Percentiles rank a stretch among this genome's conserved stretches.
These are phyloP conservation scores for Meriones unguiculatus DNA, from an alignment of 2,113 vertebrate species.

Conservation along the genomic window DNA sequence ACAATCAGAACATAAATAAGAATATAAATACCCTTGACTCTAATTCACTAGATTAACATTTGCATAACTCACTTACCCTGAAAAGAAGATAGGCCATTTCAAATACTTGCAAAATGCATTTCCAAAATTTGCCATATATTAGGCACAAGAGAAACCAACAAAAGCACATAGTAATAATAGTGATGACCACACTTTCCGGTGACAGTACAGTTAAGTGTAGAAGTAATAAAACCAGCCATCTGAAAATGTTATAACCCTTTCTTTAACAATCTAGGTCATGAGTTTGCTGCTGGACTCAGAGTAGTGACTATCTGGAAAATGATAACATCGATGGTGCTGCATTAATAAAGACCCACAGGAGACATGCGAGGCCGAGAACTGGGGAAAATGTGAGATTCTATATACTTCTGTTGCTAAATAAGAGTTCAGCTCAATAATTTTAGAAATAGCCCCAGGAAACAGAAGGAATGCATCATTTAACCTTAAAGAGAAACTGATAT, in stretches of 20 bases:
- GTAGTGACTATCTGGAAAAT: slow-evolving; percentile 41
- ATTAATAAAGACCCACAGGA: slow-evolving; percentile 39
- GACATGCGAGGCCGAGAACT: background rate
- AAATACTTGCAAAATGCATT: slow-evolving; percentile 39
- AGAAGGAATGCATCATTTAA: slow-evolving; percentile 46
- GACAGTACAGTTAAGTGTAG: slow-evolving; percentile 40
- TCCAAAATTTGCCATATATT: slow-evolving; percentile 28
- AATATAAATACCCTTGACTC: slow-evolving; percentile 22
- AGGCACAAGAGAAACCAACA: slow-evolving; percentile 23
- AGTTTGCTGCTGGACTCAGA: slow-evolving; percentile 5
- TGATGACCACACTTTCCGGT: slow-evolving; percentile 16
- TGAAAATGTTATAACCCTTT: slow-evolving; percentile 37
- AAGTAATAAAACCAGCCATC: slow-evolving; percentile 57
- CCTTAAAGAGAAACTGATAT: slow-evolving; percentile 29
- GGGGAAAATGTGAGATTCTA: background rate
- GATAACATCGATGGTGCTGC: background rate
- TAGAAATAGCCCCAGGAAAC: slow-evolving; percentile 43
- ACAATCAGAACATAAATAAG: slow-evolving; percentile 14
- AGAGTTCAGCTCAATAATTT: slow-evolving; percentile 14
- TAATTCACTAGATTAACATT: slow-evolving; percentile 31
- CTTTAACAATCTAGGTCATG: slow-evolving; percentile 43
- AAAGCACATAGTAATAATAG: slow-evolving; percentile 44
- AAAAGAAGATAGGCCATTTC: background rate
- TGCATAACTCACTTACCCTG: background rate
- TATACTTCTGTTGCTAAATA: background rate